Base-by-base conservation (phyloP, 2,113 vertebrate species). In the Bostrychus sinensis region DNA sequence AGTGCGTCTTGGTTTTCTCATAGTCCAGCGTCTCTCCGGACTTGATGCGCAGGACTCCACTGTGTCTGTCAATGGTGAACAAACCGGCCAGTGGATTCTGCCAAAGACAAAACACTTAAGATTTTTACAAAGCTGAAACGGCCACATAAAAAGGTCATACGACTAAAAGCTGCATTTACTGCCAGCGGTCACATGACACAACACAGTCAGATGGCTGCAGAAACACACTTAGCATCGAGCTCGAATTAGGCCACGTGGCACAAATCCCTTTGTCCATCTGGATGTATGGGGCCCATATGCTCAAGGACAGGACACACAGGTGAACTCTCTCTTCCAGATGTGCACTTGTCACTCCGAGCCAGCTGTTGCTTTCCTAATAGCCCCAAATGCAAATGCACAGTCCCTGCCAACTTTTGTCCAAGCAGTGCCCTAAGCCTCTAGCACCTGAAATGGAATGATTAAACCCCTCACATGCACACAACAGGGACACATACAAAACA, bases 41-140 rank as follows among this genome's bases (percentile, higher is more conserved):
- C 86, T 92, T 95, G 75, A 99, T 93, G 58, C 93, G 91, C 50
- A 99, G 87, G 62, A 98, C 90, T 0, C 97, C 97, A 0, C 94
- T 98, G 70, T 98, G 93, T 53, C 87, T 93, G 80, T 98, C 94
- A 54, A 99, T 81, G 9, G 94, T 74, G 61, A 99, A 98, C 76
- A 93, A 89, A 69, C 77, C 82, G 73, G 87, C 38, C 25, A 88
- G 93, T 10, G 81, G 72, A 74, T 90, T 93, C 96, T 98, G 84
- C 26, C 81, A 41, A 12, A 53, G 45, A 50, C 46, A 77, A 72
- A 78, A 57, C 63, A 28, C n/a, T 10, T 45, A 48, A 38, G 26
- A 28, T 61, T 77, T 72, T n/a, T 56, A 58, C 69, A 12, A 75
- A 73, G n/a, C 9, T 25, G 25, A 70, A 17, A 28, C 3, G 41